Evolutionary conservation across 2,888 invertebrate genomes (phyloP), one percentile per base, ranked within the genome.

Genomic region (Dolichopus griseipennis): DNA sequence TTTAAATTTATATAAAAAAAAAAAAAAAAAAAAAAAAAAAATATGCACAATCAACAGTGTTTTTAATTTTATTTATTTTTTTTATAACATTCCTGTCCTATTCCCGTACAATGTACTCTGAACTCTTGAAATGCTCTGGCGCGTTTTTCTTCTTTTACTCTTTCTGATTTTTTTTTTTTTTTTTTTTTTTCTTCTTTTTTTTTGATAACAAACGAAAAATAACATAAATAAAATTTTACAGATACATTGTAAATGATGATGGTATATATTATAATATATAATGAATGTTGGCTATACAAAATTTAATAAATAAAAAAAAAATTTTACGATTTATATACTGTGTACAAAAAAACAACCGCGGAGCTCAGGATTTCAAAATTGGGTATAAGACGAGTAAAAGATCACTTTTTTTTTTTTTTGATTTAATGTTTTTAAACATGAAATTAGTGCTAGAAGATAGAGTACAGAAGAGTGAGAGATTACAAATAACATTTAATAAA

Each of bases 91-190:
- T 52, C 12, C 52, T 15, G 18, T 18, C 52, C 18, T 52, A 52
- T 15, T 52, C 27, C 27, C 52, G 52, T 52, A 52, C 52, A 52
- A 52, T 52, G 52, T 52, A 52, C 52, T 52, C 52, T 52, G 52
- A 52, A 52, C 52, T 52, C 18, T 52, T 12, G 52, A 52, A 52
- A 52, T 52, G 18, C 18, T 52, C 18, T 52, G 52, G 52, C 52
- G 52, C 52, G 15, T 52, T 52, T 52, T n/a, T 52, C 12, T n/a
- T n/a, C 15, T 12, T 41, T 41, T 5, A 27, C 27, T 27, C 27
- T 27, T 27, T 27, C 27, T 27, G 21, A 21, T 21, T 20, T 21
- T 61, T 21, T 61, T 61, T 61, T 61, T 9, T 20, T n/a, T n/a
- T 61, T n/a, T n/a, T 61, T n/a, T 61, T 61, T 61, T 18, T 61